Conservation (phyloP, 2,888 invertebrate genomes). For the Polietes domitor region DNA sequence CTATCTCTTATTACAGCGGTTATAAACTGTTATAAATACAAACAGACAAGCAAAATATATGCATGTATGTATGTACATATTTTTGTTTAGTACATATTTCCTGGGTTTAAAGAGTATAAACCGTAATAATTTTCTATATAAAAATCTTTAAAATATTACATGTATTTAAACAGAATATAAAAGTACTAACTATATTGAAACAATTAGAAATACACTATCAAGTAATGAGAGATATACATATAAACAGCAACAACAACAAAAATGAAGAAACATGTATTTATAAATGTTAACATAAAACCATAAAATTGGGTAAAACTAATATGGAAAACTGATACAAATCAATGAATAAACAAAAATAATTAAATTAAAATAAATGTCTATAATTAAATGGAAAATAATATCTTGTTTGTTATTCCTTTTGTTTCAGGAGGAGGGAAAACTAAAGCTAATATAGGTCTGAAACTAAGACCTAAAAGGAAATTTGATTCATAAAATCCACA, state of each 20-base stretch:
- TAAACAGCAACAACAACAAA: constrained; percentile 26
- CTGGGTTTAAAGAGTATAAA: constrained; percentile 3
- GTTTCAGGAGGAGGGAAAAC: too few relatives aligned
- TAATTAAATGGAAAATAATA: constrained; percentile 57
- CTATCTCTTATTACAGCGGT: constrained; percentile 6
- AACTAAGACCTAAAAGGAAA: too few relatives aligned
- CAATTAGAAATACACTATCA: constrained; percentile 47
- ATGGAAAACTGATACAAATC: constrained; percentile 29
- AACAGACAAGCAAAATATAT: background rate
- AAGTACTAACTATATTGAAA: constrained; percentile 27
- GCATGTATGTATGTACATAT: background rate
- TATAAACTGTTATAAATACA: constrained; percentile 10
- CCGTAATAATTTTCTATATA: constrained; percentile 14
- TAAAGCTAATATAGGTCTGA: too few relatives aligned
- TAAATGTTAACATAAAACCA: constrained; percentile 57
- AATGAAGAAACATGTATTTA: constrained; percentile 34
- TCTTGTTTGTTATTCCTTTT: background rate
- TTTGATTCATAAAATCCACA: too few relatives aligned
- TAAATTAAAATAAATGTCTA: constrained; percentile 63
- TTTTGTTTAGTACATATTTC: constrained; percentile 6
- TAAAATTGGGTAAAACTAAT: constrained; percentile 36
- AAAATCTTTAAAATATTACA: constrained; percentile 24
- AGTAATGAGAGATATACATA: constrained; percentile 5
- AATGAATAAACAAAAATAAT: constrained; percentile 30
- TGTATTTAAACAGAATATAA: constrained; percentile 33